Evolutionary conservation across 2,113 vertebrate genomes (phyloP).

Genomic region (Rhabdornis inornatus): DNA sequence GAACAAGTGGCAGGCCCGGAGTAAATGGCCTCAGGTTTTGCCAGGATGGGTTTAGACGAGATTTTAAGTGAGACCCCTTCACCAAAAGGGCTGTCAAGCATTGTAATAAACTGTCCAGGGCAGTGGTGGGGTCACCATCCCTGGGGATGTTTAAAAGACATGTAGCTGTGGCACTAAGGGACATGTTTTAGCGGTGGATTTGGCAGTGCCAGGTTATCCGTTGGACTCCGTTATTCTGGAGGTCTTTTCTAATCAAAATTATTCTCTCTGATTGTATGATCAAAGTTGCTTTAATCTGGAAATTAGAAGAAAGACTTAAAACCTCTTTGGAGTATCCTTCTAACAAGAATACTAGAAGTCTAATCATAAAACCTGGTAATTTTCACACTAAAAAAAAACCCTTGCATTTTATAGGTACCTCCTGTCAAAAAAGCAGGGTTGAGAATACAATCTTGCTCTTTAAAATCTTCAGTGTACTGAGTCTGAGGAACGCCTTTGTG

Average conservation of each 20-base stretch:
- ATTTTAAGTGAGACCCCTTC: background rate
- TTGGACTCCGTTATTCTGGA: accelerated
- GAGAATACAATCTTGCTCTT: background rate
- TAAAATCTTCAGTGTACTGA: background rate
- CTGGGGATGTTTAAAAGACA: background rate
- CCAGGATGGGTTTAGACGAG: background rate
- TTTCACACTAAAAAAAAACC: accelerated
- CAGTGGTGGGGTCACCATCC: no score
- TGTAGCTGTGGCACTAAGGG: background rate
- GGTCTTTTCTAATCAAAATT: background rate
- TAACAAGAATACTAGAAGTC: background rate
- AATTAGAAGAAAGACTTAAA: background rate
- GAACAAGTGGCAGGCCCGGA: background rate
- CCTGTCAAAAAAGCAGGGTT: background rate
- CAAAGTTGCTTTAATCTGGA: background rate
- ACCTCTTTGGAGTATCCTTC: background rate
- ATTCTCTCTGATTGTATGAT: background rate
- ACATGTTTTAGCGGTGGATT: accelerated
- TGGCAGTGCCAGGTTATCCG: background rate
- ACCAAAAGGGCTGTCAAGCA: background rate
- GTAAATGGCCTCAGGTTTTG: background rate
- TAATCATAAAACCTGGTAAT: background rate
- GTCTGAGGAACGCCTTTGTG: background rate
- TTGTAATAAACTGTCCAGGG: background rate
- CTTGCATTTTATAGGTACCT: background rate